Base-by-base conservation (phyloP, 2,797 vertebrate species). In the Distichodus sexfasciatus region DNA sequence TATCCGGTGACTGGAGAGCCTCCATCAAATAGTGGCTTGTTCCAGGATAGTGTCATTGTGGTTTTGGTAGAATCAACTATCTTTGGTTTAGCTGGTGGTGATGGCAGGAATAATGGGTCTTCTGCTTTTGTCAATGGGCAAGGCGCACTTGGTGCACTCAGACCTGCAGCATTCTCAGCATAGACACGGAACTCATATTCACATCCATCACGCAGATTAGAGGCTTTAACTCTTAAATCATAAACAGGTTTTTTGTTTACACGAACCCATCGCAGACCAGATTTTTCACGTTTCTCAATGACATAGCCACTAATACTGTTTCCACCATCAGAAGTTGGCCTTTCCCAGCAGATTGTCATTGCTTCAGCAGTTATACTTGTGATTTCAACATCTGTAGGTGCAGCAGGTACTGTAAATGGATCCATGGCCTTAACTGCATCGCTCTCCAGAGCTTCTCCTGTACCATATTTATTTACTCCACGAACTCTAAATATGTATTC, bases 201-300 rank as follows among this genome's bases (percentile, higher is more conserved):
- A 71, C 92, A 94, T 77, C 95, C 95, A 71, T 94, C 91, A 44
- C 93, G 92, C n/a, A 99, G 91, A 77, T 95, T 92, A 6, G 92
- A 86, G 55, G 96, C 95, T 86, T 99, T 99, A 55, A 96, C 94
- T 86, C 97, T 92, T 65, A 98, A 88, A 82, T 99, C 97, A 86
- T 96, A 98, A 58, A 99, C 95, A 66, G 93, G 91, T 69, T 96
- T 99, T 88, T 98, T 99, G 84, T 98, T 99, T 40, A 99, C 94
- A 78, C 95, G 93, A 48, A 93, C 86, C 97, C 97, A 99, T 59
- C 94, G 92, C 23, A 98, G 83, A 71, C 95, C 95, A 57, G 92
- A 91, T 84, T 98, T 99, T 79, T 99, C 97, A 76, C 94, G 90
- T 75, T 94, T 96, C 87, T 99, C 97, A 83, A 98, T 93, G 17